phyloP scores from a whole-genome alignment of 2,113 vertebrate species.

The Triplophysa dalaica region DNA sequence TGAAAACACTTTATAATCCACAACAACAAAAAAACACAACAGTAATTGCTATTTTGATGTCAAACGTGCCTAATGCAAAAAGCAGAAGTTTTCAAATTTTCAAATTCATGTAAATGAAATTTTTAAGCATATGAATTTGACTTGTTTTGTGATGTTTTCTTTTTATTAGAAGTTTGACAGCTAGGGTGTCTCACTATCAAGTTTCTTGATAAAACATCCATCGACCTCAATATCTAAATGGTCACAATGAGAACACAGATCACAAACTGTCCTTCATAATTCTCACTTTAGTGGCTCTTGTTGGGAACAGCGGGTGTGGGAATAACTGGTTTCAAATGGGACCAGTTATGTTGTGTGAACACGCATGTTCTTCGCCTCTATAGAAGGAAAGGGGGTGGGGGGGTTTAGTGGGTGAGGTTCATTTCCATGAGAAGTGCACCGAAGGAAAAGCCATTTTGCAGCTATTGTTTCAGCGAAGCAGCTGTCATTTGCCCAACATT shows the following conservation, averaged over 20 bases:
- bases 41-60: too few species aligned
- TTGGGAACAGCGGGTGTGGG: conserved; percentile 23
- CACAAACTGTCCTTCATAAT: background rate
- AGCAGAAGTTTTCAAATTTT: too few species aligned
- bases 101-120: too few species aligned
- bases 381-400: conserved; percentile 15
- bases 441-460: conserved; percentile 82
- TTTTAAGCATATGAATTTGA: too few species aligned
- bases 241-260: background rate
- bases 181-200: too few species aligned
- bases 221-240: conserved; percentile 3
- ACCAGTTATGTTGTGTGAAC: conserved; percentile 26
- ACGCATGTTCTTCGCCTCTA: conserved; percentile 41
- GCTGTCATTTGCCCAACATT: conserved; percentile 95
- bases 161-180: too few species aligned
- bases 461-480: conserved; percentile 90
- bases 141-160: too few species aligned
- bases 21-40: too few species aligned
- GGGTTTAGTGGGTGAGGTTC: conserved; percentile 57
- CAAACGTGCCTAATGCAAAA: too few species aligned
- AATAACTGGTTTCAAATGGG: conserved; percentile 26
- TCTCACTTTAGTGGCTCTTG: background rate
- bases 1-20: too few species aligned
- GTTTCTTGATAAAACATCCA: too few species aligned
- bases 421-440: conserved; percentile 83